Evolutionary conservation across 1,140 invertebrate species (phyloP).

Genomic region (Drosophila paulistorum): DNA sequence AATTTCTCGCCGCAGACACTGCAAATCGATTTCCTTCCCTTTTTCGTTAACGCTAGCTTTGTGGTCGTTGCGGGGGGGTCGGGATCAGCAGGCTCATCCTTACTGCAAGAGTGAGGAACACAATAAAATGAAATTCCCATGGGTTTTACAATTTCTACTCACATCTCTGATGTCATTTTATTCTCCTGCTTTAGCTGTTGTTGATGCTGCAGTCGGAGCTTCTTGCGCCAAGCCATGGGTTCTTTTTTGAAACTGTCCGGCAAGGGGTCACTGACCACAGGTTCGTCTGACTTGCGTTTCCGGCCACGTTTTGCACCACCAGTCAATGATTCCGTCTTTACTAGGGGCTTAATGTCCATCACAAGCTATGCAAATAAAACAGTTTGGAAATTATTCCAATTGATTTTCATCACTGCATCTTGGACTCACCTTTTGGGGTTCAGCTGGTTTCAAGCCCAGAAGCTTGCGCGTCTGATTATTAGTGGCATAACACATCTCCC

Average conservation of each 20-base stretch:
- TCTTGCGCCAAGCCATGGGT: conserved; percentile 51
- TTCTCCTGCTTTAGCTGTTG: background rate
- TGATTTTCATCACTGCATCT: background rate
- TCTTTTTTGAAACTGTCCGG: conserved; percentile 52
- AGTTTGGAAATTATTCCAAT: no score
- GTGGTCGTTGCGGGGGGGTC: background rate
- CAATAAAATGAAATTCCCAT: background rate
- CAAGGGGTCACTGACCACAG: background rate
- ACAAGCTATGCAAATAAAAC: conserved; percentile 22
- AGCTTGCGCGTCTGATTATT: conserved; percentile 84
- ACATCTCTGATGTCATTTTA: background rate
- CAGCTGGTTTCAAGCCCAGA: conserved; percentile 80
- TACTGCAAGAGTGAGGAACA: conserved; percentile 33
- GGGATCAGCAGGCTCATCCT: conserved; percentile 53
- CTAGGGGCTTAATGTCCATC: conserved; percentile 35
- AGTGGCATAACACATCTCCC: conserved; percentile 85
- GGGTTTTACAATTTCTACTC: background rate
- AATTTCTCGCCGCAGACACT: conserved; percentile 70
- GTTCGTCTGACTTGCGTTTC: conserved; percentile 53
- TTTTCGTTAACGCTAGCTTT: conserved; percentile 22
- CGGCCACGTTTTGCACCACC: conserved; percentile 43
- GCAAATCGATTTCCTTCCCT: conserved; percentile 52
- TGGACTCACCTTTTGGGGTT: conserved; percentile 51
- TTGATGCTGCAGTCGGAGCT: conserved; percentile 46
- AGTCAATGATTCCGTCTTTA: conserved; percentile 47